Percentiles rank a stretch among this genome's conserved stretches.
phyloP scores from a whole-genome alignment of 2,797 vertebrate genomes.

The Acipenser oxyrinchus region DNA sequence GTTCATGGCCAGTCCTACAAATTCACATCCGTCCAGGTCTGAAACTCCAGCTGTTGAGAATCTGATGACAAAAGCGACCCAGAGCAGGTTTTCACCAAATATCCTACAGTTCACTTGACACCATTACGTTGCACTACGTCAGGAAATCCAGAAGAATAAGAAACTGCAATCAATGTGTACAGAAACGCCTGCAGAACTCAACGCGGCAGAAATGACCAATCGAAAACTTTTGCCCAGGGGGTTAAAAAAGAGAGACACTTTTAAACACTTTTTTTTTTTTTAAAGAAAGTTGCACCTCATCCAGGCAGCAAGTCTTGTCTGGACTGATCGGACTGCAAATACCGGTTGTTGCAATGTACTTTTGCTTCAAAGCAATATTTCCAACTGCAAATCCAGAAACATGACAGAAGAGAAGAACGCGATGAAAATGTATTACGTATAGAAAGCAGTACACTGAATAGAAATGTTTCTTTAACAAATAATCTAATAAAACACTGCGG shows the following conservation, averaged over 20 bases:
- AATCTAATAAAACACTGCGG: background rate
- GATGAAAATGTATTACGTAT: background rate
- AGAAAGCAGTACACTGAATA: background rate
- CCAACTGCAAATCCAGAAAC: too few species aligned
- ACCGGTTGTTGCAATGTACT: constrained; percentile 8
- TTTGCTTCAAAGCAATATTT: constrained; percentile 5
- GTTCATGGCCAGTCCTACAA: too few species aligned
- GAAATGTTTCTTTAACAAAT: background rate
- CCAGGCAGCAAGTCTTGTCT: constrained; percentile 15
- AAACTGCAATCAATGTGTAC: background rate
- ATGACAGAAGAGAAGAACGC: too few species aligned
- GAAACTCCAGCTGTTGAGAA: too few species aligned
- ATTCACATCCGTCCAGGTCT: too few species aligned
- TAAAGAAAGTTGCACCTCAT: constrained; percentile 6
- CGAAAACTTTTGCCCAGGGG: background rate
- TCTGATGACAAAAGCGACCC: too few species aligned
- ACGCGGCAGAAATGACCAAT: constrained; percentile 4
- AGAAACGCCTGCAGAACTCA: constrained; percentile 19
- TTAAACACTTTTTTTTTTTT: constrained; percentile 1
- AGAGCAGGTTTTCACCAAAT: background rate
- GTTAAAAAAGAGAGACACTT: background rate
- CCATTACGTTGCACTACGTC: background rate
- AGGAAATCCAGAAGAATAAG: constrained; percentile 12
- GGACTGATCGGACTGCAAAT: constrained; percentile 13
- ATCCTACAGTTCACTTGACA: background rate